phyloP scores from a whole-genome alignment of 2,113 vertebrate species.

The Phaethornis superciliosus region DNA sequence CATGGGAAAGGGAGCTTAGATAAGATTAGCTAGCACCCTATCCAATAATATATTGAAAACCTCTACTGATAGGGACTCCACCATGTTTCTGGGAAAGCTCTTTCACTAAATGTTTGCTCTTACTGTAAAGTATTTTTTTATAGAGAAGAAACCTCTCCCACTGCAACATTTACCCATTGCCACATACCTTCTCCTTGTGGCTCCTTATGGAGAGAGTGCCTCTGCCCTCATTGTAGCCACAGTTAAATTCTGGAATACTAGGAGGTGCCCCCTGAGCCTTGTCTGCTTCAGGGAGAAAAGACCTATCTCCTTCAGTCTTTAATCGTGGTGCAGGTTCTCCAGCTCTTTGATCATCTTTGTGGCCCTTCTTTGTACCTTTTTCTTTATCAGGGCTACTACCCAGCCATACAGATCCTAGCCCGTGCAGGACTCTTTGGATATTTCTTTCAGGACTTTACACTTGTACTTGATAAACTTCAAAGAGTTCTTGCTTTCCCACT shows the following conservation, averaged over 20 bases:
- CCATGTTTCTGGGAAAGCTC: background rate
- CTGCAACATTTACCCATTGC: background rate
- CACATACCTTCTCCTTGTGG: background rate
- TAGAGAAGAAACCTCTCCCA: background rate
- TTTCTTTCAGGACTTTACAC: background rate
- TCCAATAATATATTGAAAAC: background rate
- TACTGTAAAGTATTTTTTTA: background rate
- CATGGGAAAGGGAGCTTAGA: background rate
- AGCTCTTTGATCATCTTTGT: background rate
- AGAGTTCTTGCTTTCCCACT: background rate
- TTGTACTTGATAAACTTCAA: background rate
- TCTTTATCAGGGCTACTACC: background rate
- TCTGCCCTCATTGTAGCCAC: background rate
- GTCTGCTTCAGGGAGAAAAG: background rate
- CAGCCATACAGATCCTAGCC: background rate
- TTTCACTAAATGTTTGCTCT: background rate
- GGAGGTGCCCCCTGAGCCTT: background rate
- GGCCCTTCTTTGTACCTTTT: background rate
- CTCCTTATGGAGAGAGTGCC: background rate
- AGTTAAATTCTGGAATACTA: background rate
- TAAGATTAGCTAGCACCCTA: background rate
- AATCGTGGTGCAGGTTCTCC: background rate
- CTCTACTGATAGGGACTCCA: fast-evolving
- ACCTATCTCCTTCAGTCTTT: background rate
- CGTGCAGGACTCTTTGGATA: background rate